Conservation (phyloP, 2,888 invertebrate species). For the Neoaliturus tenellus region DNA sequence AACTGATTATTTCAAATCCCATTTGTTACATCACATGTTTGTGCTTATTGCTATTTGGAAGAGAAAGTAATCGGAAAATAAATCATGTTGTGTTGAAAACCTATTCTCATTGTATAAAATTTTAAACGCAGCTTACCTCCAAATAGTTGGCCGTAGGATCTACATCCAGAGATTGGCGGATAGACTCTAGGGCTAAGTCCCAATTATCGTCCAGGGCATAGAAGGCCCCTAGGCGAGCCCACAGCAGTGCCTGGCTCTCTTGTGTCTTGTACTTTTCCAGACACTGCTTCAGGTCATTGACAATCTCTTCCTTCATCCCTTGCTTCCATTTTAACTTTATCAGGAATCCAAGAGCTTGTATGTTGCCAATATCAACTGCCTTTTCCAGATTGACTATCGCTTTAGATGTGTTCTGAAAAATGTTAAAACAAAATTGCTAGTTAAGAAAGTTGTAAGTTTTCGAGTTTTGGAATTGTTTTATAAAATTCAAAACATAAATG, state of each 20-base stretch:
- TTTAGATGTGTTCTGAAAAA: neutral
- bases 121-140: neutral
- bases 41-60: no score
- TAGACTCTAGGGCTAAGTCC: neutral
- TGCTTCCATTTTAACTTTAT: neutral
- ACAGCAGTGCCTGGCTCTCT: neutral
- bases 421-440: neutral
- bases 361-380: neutral
- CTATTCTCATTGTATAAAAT: no score
- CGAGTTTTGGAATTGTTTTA: no score
- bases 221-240: neutral
- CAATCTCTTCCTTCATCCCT: neutral
- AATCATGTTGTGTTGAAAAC: no score
- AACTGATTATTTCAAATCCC: no score
- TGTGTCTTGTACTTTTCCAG: neutral
- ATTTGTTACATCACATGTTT: no score
- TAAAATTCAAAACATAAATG: no score
- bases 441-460: no score
- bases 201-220: neutral
- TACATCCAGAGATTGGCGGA: neutral
- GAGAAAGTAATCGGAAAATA: no score
- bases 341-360: neutral
- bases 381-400: neutral
- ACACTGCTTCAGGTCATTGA: neutral
- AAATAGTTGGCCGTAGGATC: neutral